These are phyloP conservation scores for Hyposoter didymator DNA, from an alignment of 2,888 invertebrate species.

Conservation along the genomic window DNA sequence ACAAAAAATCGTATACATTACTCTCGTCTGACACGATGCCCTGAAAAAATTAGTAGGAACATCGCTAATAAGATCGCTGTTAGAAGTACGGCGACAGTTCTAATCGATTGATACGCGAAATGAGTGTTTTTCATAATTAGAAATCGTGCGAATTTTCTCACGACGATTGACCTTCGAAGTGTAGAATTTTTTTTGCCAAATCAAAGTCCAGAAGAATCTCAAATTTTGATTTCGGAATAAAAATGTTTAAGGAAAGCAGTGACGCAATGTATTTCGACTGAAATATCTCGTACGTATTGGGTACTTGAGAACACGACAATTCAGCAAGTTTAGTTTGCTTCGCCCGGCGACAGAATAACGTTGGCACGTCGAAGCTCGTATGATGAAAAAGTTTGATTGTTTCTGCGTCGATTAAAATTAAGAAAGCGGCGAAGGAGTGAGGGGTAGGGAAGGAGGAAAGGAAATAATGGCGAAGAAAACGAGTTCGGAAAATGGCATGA, in stretches of 20 bases:
- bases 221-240: no score
- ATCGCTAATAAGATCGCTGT: no score
- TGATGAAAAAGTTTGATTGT: not conserved
- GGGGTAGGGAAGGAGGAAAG: not conserved
- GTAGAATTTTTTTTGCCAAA: no score
- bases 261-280: not conserved
- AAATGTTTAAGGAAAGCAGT: not conserved
- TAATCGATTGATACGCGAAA: no score
- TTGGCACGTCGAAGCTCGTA: not conserved
- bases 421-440: not conserved
- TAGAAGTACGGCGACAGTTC: no score
- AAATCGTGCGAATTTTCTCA: no score
- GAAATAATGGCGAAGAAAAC: constrained; percentile 29
- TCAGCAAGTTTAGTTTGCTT: not conserved
- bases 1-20: constrained; percentile 33
- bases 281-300: not conserved
- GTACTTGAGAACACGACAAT: not conserved
- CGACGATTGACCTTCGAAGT: no score
- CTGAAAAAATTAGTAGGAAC: no score
- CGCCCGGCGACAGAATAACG: not conserved
- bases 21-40: no score
- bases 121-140: no score
- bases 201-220: no score
- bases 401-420: not conserved
- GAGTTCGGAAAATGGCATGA: constrained; percentile 18